Evolutionary conservation across 2,113 vertebrate species (phyloP), one percentile per base, ranked within the genome.

Genomic region (Epinephelus fuscoguttatus): DNA sequence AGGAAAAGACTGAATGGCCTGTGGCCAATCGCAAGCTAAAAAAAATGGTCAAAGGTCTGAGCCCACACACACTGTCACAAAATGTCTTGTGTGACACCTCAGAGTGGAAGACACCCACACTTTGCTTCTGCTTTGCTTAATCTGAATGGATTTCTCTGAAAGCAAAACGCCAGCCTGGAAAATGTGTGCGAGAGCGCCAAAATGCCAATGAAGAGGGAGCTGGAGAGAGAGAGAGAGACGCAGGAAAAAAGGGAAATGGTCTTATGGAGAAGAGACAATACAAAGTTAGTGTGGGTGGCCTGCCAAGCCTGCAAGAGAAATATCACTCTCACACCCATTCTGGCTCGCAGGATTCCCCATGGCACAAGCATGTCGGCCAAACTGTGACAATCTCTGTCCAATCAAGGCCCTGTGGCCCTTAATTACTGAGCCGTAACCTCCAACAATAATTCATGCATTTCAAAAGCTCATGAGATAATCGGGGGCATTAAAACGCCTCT

Each of bases 391-490:
- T 91, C 84, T 89, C 84, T 74, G 85, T 89, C 90, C 91, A 91
- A 90, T 91, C 88, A 80, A 78, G 70, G 81, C 86, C 91, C 88
- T 56, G 79, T 91, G 88, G 89, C 85, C 82, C 88, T 93, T 92
- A 92, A 93, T 95, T 94, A 93, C 90, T 74, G 88, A 90, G 84
- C 89, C 61, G 62, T 94, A 89, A 91, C 91, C 93, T 83, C 82
- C 82, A 81, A 89, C 82, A 89, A 88, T 94, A 94, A 94, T 89
- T 91, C 89, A 89, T 88, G 81, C 90, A 85, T 90, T 93, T 95
- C 84, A 88, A 94, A 93, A 87, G 90, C 92, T 78, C 90, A 77
- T 55, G 63, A 80, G 85, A 90, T 93, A 92, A 92, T 94, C 85
- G 9, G 74, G 78, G 81, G 78, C 88, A 87, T 93, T 90, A 86